Percentiles rank a stretch among this genome's conserved stretches.
phyloP scores from a whole-genome alignment of 2,797 vertebrate genomes.

The Dipus sagitta region DNA sequence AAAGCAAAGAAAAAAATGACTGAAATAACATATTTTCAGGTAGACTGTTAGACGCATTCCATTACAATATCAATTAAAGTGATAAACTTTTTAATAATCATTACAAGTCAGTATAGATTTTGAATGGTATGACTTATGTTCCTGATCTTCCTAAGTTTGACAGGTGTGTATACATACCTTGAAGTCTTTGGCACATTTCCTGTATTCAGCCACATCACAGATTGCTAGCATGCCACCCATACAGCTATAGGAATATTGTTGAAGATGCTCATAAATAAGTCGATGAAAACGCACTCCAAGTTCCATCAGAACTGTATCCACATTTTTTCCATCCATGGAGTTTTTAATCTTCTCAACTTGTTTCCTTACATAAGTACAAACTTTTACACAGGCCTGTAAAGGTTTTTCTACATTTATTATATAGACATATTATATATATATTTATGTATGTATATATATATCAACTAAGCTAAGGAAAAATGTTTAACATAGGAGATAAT shows the following conservation, averaged over 20 bases:
- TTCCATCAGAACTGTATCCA: conserved; percentile 98
- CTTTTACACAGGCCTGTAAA: conserved; percentile 96
- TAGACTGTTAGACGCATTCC: not conserved
- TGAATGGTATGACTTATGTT: conserved; percentile 59
- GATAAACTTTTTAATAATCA: conserved; percentile 35
- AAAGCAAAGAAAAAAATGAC: conserved; percentile 8
- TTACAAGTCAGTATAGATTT: conserved; percentile 21
- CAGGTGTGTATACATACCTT: conserved; percentile 89
- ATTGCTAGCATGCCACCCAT: conserved; percentile 99
- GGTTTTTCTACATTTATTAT: conserved; percentile 77
- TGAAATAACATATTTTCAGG: conserved; percentile 31
- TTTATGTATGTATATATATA: conserved; percentile 11
- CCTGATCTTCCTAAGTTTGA: conserved; percentile 27
- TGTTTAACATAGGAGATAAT: conserved; percentile 51
- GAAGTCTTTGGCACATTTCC: conserved; percentile 98
- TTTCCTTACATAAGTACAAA: conserved; percentile 95
- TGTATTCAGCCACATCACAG: conserved; percentile 98
- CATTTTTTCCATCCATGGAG: conserved; percentile 99
- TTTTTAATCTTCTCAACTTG: conserved; percentile 97
- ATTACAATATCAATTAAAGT: not conserved
- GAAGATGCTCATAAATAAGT: conserved; percentile 97
- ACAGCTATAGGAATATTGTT: conserved; percentile 98
- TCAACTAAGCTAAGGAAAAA: conserved; percentile 71
- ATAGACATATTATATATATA: conserved; percentile 27
- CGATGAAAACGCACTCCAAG: conserved; percentile 98